Base-by-base conservation (phyloP, 1,140 invertebrate species). In the Drusus annulatus region DNA sequence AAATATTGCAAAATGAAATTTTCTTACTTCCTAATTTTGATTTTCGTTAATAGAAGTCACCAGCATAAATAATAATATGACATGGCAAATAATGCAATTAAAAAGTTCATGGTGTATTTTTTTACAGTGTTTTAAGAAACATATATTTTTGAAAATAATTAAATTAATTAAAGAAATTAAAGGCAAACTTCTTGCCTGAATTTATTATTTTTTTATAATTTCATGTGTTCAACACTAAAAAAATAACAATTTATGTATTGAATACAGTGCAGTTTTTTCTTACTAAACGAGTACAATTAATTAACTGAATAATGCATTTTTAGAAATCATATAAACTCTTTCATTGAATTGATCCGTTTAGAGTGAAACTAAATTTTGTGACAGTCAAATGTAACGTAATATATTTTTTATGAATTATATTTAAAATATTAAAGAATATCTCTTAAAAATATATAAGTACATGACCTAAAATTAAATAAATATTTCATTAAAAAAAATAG, bases 401-500 rank as follows among this genome's bases (percentile, higher is more conserved):
- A n/a, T n/a, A n/a, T n/a, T n/a, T n/a, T 45, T 15, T 65, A n/a
- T 65, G 28, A 65, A 36, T 28, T 36, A 28, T 65, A 65, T 36
- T 45, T 71, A 1, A 52, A 25, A 63, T 5, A 71, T 71, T 15
- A 52, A 23, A 52, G 23, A 51, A 71, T 28, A 71, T 52, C 21
- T 23, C 68, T 71, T 71, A 71, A 52, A 71, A 71, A 71, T 71
- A 71, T 54, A 71, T 71, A 71, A 71, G 68, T 71, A 71, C 68
- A 71, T 13, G 19, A 23, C 68, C 21, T 52, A 71, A 71, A 71
- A 71, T 71, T 71, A 71, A 71, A 71, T 71, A 71, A 71, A 71
- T 71, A 71, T 68, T 25, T 68, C 13, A 31, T 25, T 50, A 50
- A 68, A 68, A 68, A 68, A 31, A 60, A 60, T 25, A 28, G 16